phyloP scores from a whole-genome alignment of 2,888 invertebrate species.

The Gymnosoma rotundatum region DNA sequence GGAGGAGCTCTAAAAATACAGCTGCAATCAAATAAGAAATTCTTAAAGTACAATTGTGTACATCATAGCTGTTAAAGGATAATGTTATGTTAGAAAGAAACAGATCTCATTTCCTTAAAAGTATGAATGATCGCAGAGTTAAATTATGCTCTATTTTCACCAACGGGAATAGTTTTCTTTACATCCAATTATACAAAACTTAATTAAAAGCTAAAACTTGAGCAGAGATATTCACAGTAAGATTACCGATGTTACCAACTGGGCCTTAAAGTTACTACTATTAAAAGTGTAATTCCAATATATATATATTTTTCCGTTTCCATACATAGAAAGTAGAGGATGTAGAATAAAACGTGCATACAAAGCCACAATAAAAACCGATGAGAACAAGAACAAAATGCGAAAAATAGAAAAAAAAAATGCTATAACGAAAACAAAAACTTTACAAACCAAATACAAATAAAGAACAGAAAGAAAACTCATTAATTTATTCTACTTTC shows the following conservation, averaged over 20 bases:
- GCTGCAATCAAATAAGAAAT: too few species aligned
- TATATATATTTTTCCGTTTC: background rate
- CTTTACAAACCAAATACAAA: slow-evolving; percentile 63
- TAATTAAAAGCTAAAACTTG: background rate
- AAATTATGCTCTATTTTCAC: background rate
- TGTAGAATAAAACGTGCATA: slow-evolving; percentile 28
- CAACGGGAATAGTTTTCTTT: slow-evolving; percentile 1
- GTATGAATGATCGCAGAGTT: too few species aligned
- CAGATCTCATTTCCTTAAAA: too few species aligned
- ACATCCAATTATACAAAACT: slow-evolving; percentile 7
- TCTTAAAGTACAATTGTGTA: too few species aligned
- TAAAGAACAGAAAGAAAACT: slow-evolving; percentile 72
- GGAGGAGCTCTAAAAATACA: too few species aligned
- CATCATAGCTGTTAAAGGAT: too few species aligned
- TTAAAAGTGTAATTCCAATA: background rate
- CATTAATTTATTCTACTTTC: slow-evolving; percentile 80
- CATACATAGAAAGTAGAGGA: slow-evolving; percentile 15
- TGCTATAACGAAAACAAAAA: slow-evolving; percentile 46
- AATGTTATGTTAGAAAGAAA: too few species aligned
- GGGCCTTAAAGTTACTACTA: slow-evolving; percentile 2
- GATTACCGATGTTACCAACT: slow-evolving; percentile 35
- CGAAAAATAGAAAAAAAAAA: slow-evolving; percentile 5
- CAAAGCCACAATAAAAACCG: slow-evolving; percentile 59
- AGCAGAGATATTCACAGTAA: background rate
- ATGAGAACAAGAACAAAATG: slow-evolving; percentile 26